Percentiles rank a stretch among this genome's conserved stretches.
Evolutionary conservation across 2,797 vertebrate species (phyloP).

Genomic region (Pseudomugil gertrudae): DNA sequence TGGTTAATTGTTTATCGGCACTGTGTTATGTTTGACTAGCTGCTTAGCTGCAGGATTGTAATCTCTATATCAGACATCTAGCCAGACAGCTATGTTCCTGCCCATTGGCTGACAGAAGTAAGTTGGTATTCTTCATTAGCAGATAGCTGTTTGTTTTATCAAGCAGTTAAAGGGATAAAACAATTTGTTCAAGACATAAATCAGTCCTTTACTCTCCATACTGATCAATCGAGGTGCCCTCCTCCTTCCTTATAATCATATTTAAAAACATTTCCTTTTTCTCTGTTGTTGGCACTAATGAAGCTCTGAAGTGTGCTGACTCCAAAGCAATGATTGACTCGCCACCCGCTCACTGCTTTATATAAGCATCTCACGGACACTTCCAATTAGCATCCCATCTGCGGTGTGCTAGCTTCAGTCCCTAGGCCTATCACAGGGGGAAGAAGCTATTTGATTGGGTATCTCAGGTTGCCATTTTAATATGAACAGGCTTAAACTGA

Average conservation of each 20-base stretch:
- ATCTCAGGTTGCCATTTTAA: slow-evolving; percentile 49
- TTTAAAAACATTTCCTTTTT: slow-evolving; percentile 34
- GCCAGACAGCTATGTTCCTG: neutral
- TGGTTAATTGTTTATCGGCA: neutral
- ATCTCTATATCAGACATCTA: slow-evolving; percentile 1
- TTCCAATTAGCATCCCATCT: slow-evolving; percentile 69
- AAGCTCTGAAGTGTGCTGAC: slow-evolving; percentile 52
- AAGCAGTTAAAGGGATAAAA: slow-evolving; percentile 2
- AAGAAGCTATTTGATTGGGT: slow-evolving; percentile 53
- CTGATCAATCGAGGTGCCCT: slow-evolving; percentile 10
- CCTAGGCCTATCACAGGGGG: slow-evolving; percentile 36
- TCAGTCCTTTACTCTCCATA: slow-evolving; percentile 13
- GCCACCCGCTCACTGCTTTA: slow-evolving; percentile 51
- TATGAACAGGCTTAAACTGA: slow-evolving; percentile 30
- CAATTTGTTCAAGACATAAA: slow-evolving; percentile 12
- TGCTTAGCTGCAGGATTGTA: neutral
- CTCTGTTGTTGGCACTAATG: slow-evolving; percentile 55
- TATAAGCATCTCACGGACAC: slow-evolving; percentile 67
- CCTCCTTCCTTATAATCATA: slow-evolving; percentile 40
- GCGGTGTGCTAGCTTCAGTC: slow-evolving; percentile 43
- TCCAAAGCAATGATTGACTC: slow-evolving; percentile 63
- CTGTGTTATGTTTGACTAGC: neutral
- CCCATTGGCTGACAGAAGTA: neutral
- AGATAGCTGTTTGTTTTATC: slow-evolving; percentile 11
- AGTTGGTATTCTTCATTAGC: neutral